Evolutionary conservation across 2,797 vertebrate species (phyloP).

Genomic region (Coracias cyanogaster): DNA sequence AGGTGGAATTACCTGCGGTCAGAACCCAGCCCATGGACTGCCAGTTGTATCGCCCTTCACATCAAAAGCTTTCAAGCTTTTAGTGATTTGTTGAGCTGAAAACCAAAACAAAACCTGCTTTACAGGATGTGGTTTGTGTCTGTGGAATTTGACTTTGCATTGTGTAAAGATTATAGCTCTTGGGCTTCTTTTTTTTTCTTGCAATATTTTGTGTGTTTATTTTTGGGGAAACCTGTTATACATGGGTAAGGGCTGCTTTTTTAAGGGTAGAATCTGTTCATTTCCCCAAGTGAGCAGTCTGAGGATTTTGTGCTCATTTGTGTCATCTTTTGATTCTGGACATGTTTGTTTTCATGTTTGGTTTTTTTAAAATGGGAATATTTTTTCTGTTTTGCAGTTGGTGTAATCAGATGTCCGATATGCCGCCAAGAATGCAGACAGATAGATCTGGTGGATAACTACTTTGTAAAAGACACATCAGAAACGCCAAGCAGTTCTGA

Average conservation of each 20-base stretch:
- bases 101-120: background rate
- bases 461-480: conserved; percentile 96
- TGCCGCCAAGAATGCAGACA: conserved; percentile 98
- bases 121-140: background rate
- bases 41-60: background rate
- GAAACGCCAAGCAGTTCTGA: conserved; percentile 89
- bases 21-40: background rate
- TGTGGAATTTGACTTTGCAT: background rate
- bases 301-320: background rate
- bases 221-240: too few species aligned
- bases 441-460: conserved; percentile 97
- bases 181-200: background rate
- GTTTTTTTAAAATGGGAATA: background rate
- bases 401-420: conserved; percentile 93
- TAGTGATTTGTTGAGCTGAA: background rate
- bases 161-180: background rate
- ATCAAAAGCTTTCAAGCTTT: background rate
- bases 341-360: rapidly evolving
- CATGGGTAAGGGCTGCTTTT: rapidly evolving
- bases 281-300: background rate
- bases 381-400: conserved; percentile 81
- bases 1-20: background rate
- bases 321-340: background rate
- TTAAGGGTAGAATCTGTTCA: background rate
- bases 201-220: background rate